Base-by-base conservation (phyloP, 2,797 vertebrate species). In the Brotula barbata region DNA sequence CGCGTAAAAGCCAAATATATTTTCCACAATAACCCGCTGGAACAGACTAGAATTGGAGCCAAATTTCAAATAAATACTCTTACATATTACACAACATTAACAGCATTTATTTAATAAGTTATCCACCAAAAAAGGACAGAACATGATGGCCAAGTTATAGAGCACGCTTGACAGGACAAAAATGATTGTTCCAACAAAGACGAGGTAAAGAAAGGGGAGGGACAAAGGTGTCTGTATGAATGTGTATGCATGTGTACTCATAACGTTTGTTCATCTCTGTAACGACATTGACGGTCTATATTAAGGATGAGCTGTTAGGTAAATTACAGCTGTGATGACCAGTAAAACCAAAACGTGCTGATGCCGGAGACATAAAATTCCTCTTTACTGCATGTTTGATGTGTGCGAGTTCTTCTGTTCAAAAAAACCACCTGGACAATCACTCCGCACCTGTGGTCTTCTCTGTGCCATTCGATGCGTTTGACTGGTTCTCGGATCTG, bases 51-150 rank as follows among this genome's bases (percentile, higher is more conserved):
- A 9, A 16, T 34, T 41, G 2, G 6, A 51, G n/a, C 19, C 6
- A 37, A 17, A 54, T 45, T 33, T 0, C 13, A 51, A 64, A 49
- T 20, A 42, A 64, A 57, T 20, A 72, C 19, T 31, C 16, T 1
- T 7, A 59, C 33, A 52, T 17, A 48, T 11, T 13, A 17, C 73
- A 17, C 54, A 46, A 20, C 54, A 43, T 71, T 70, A 13, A 34
- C 66, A 45, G 49, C 63, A 59, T 84, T 87, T 83, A 85, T 81
- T 84, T 77, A 80, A 74, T 84, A 68, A 58, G 12, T 71, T 68
- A 46, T 69, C 62, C 47, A 67, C 31, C 33, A 63, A 72, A 64
- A 36, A 70, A 17, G 28, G 58, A 71, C 69, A 56, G 65, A 81
- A 74, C 66, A 73, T 73, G 23, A 77, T 33, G 44, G 64, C 64